phyloP scores from a whole-genome alignment of 2,113 vertebrate genomes.

The Aix galericulata region DNA sequence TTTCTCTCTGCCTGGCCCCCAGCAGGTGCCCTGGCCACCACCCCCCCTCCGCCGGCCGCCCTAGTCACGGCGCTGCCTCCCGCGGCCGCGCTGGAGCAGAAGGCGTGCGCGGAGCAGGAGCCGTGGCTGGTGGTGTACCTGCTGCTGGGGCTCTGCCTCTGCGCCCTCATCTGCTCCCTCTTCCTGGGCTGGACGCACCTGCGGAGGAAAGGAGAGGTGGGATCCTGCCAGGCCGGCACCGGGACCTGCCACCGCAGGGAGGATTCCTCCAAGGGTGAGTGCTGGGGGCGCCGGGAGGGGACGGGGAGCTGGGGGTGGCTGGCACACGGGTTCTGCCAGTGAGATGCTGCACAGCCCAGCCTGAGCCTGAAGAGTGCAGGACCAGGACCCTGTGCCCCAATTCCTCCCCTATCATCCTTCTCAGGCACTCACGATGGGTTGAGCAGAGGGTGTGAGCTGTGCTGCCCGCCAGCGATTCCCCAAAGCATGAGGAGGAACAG shows the following conservation, averaged over 20 bases:
- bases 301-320: accelerated
- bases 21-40: background rate
- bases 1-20: background rate
- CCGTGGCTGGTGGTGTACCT: slow-evolving; percentile 72
- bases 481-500: too few relatives aligned
- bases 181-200: slow-evolving; percentile 77
- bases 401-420: accelerated
- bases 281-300: background rate
- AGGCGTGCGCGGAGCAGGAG: slow-evolving; percentile 26
- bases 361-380: background rate
- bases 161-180: slow-evolving; percentile 75
- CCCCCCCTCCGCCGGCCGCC: background rate
- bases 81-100: background rate
- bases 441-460: too few relatives aligned
- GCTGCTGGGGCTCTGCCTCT: slow-evolving; percentile 79
- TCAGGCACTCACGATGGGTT: background rate
- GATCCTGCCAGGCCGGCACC: slow-evolving; percentile 2
- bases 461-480: too few relatives aligned
- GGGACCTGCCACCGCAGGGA: background rate
- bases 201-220: slow-evolving; percentile 41
- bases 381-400: accelerated
- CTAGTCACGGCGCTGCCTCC: background rate
- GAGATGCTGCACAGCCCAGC: accelerated
- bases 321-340: accelerated
- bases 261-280: slow-evolving; percentile 73